Conservation (phyloP, 2,113 vertebrate genomes). For the Proteles cristata region DNA sequence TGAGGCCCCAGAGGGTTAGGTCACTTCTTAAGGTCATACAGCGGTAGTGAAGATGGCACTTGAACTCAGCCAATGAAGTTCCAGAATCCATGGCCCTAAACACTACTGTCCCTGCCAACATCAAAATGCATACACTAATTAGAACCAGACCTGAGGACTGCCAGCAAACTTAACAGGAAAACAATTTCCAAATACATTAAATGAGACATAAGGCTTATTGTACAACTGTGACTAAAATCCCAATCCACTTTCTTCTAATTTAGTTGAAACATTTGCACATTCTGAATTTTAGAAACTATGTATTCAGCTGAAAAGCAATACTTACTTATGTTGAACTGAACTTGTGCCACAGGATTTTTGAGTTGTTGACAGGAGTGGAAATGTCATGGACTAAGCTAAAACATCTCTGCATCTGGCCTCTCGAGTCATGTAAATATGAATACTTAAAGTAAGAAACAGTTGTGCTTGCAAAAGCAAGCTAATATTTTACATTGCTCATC, state of each 20-base stretch:
- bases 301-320: conserved; percentile 38
- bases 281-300: conserved; percentile 47
- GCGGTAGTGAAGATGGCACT: background rate
- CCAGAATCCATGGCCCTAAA: background rate
- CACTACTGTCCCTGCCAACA: background rate
- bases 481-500: background rate
- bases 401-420: conserved; percentile 8
- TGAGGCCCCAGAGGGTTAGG: background rate
- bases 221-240: conserved; percentile 41
- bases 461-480: conserved; percentile 46
- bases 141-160: background rate
- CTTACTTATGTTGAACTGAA: conserved; percentile 43
- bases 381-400: conserved; percentile 51
- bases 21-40: background rate
- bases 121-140: background rate
- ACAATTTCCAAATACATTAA: background rate
- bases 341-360: conserved; percentile 32
- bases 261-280: conserved; percentile 47
- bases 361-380: conserved; percentile 42
- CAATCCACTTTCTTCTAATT: conserved; percentile 41
- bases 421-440: background rate
- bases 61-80: background rate
- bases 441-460: conserved; percentile 46
- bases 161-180: background rate
- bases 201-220: background rate